Conservation (phyloP, 2,797 vertebrate species). For the Phalanger gymnotis region DNA sequence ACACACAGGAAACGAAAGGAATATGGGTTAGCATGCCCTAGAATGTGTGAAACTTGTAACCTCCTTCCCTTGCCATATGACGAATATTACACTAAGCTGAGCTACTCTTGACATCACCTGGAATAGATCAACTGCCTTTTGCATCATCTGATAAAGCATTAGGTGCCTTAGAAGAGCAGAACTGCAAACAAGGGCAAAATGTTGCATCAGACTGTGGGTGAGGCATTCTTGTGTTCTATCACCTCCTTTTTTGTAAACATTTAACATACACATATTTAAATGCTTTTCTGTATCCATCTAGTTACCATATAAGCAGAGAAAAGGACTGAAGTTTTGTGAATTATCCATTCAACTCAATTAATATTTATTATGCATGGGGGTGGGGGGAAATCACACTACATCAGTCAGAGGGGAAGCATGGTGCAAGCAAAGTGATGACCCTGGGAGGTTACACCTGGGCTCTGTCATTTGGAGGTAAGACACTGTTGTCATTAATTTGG, state of each 20-base stretch:
- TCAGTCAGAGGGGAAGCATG: not conserved
- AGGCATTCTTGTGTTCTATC: not conserved
- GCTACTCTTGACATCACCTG: not conserved
- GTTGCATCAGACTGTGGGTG: not conserved
- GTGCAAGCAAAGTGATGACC: not conserved
- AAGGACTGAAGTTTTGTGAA: conserved; percentile 4
- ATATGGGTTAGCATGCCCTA: not conserved
- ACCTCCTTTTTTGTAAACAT: conserved; percentile 2
- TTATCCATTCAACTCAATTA: conserved; percentile 42
- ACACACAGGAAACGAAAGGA: not conserved
- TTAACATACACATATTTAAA: not conserved
- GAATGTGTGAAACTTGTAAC: not conserved
- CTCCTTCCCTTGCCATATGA: not conserved
- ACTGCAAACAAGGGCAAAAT: not conserved
- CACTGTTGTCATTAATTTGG: not conserved
- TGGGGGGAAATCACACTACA: not conserved
- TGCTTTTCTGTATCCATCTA: not conserved
- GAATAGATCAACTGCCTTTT: conserved; percentile 1
- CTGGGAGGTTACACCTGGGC: not conserved
- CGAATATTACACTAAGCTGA: not conserved
- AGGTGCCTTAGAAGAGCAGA: not conserved
- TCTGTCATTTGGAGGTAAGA: not conserved
- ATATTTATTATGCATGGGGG: not conserved
- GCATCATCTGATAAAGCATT: not conserved
- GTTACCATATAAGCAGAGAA: not conserved